Percentiles rank a stretch among this genome's conserved stretches.
Conservation (phyloP, 2,888 invertebrate species). For the Synanthedon tipuliformis region DNA sequence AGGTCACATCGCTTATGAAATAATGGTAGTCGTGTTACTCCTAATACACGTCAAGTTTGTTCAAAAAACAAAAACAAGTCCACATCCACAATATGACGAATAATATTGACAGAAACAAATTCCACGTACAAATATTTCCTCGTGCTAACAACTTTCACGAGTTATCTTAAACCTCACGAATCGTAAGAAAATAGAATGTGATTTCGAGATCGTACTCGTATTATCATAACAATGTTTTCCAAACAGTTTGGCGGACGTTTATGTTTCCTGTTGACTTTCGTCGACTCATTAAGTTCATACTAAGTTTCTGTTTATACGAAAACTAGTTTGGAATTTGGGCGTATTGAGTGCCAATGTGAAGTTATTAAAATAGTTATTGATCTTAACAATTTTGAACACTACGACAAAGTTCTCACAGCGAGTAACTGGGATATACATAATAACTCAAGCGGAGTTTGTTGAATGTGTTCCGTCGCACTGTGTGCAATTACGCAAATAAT, state of each 20-base stretch:
- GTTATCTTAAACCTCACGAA: slow-evolving; percentile 7
- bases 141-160: background rate
- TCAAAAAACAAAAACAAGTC: background rate
- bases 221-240: slow-evolving; percentile 34
- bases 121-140: background rate
- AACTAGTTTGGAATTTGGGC: no score
- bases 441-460: slow-evolving; percentile 35
- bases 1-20: no score
- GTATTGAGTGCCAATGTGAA: no score
- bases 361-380: slow-evolving; percentile 6
- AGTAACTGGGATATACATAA: slow-evolving; percentile 39
- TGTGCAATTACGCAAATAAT: slow-evolving; percentile 58
- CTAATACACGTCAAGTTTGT: no score
- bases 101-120: background rate
- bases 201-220: slow-evolving; percentile 13
- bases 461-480: slow-evolving; percentile 28
- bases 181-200: slow-evolving; percentile 23
- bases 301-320: slow-evolving; percentile 26
- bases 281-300: slow-evolving; percentile 51
- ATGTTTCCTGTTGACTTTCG: slow-evolving; percentile 32
- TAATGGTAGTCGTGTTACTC: no score
- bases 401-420: background rate
- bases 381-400: background rate
- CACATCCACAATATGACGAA: background rate
- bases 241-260: slow-evolving; percentile 29